phyloP scores from a whole-genome alignment of 2,797 vertebrate species.

The Allobates femoralis region DNA sequence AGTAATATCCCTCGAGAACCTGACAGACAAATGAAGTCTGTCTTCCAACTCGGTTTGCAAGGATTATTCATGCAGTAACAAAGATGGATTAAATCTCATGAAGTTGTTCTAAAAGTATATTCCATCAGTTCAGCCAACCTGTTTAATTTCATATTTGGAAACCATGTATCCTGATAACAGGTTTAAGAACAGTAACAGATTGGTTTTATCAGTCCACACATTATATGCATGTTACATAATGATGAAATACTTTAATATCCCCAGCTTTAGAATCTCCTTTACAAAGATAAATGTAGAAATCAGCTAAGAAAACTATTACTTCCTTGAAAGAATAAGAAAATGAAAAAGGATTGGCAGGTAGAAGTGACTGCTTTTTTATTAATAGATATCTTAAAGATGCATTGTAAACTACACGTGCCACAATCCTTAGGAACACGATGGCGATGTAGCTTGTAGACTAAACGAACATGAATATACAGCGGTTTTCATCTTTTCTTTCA shows the following conservation, averaged over 20 bases:
- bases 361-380: conserved; percentile 30
- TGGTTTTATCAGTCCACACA: conserved; percentile 18
- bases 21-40: conserved; percentile 61
- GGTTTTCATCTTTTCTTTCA: not conserved
- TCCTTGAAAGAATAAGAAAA: conserved; percentile 6
- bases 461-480: too few relatives aligned
- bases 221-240: not conserved
- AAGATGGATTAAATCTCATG: conserved; percentile 45
- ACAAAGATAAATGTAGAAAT: not conserved
- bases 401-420: not conserved
- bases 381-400: not conserved
- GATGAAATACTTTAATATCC: conserved; percentile 36
- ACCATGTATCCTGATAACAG: conserved; percentile 18
- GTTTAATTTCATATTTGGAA: conserved; percentile 48
- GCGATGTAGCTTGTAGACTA: conserved; percentile 4
- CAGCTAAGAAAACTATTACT: conserved; percentile 19
- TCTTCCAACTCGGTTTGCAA: conserved; percentile 38
- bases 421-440: not conserved
- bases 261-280: conserved; percentile 3
- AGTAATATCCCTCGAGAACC: conserved; percentile 55
- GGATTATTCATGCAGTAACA: conserved; percentile 51
- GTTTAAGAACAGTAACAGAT: conserved; percentile 22
- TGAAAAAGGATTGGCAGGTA: conserved; percentile 4
- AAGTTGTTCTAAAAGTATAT: conserved; percentile 22
- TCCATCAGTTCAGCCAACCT: conserved; percentile 28